These are phyloP conservation scores for Tragulus kanchil DNA, from an alignment of 2,113 vertebrate species.

Conservation along the genomic window DNA sequence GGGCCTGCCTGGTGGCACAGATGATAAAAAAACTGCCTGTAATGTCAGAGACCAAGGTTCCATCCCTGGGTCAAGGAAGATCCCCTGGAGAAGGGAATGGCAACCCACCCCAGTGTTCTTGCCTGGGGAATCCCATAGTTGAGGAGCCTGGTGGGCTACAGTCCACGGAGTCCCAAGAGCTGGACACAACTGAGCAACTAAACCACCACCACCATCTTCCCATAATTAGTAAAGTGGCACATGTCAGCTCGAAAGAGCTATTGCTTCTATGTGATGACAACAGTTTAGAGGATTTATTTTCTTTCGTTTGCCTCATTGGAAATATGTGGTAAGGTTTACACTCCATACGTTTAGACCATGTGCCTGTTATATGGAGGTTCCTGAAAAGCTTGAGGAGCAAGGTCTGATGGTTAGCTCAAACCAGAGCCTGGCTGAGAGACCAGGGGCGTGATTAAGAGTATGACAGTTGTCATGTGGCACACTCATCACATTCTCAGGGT, in stretches of 20 bases:
- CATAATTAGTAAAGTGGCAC: background rate
- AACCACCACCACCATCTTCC: background rate
- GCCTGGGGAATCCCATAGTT: too few species aligned
- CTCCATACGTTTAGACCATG: background rate
- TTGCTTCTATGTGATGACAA: background rate
- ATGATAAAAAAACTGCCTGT: background rate
- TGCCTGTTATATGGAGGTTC: background rate
- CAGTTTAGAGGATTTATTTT: background rate
- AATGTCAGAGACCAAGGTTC: background rate
- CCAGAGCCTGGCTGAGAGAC: background rate
- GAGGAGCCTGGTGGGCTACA: too few species aligned
- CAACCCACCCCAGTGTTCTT: too few species aligned
- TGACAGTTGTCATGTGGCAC: background rate
- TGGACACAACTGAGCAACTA: background rate
- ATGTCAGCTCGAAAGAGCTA: background rate
- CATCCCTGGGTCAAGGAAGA: background rate
- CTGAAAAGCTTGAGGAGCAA: background rate
- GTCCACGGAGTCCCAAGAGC: background rate
- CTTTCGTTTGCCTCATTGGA: background rate
- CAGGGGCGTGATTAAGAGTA: background rate
- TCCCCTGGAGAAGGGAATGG: background rate
- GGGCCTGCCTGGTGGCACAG: background rate
- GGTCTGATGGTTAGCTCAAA: background rate
- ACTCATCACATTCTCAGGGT: background rate
- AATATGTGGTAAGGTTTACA: background rate